Base-by-base conservation (phyloP, 2,888 invertebrate species). In the Tenodera sinensis region DNA sequence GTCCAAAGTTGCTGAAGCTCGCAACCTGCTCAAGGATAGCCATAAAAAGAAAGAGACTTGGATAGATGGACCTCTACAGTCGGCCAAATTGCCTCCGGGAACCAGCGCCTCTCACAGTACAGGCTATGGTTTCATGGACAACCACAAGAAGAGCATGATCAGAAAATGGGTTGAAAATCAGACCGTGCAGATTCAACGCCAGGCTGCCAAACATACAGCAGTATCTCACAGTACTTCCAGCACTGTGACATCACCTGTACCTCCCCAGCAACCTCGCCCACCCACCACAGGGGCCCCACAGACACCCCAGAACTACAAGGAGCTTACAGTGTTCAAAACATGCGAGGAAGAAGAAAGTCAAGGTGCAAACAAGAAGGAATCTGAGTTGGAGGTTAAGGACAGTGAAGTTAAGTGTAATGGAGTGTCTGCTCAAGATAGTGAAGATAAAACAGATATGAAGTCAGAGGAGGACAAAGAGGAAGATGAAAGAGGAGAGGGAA, bases 91-190 rank as follows among this genome's bases (percentile, higher is more conserved):
- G 94, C 93, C 94, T 42, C 12, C 30, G 25, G 6, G 27, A 12
- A 14, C 34, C 8, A 94, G 94, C 91, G 94, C 94, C 15, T 94
- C 94, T 89, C 92, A 92, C 83, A 94, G 93, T 85, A 92, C 94
- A 89, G 96, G 97, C 0, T 98, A 98, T 92, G 97, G 98, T 0
- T 98, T 97, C 92, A 98, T 98, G 98, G 98, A 98, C 92, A 97
- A 95, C 91, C 97, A 98, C 92, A 98, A 98, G 93, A 97, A 98
- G 93, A 97, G 96, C 91, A 98, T 98, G 98, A 98, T 98, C 88
- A 94, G 97, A 86, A 97, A 98, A 92, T 98, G 98, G 98, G 98
- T 98, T 1, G 98, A 98, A 93, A 97, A 97, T 92, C 98, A 98
- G 93, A 97, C 97, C 0, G 95, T 96, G 28, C 97, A 97, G 94